phyloP scores from a whole-genome alignment of 2,113 vertebrate species.

The Narcine bancroftii region DNA sequence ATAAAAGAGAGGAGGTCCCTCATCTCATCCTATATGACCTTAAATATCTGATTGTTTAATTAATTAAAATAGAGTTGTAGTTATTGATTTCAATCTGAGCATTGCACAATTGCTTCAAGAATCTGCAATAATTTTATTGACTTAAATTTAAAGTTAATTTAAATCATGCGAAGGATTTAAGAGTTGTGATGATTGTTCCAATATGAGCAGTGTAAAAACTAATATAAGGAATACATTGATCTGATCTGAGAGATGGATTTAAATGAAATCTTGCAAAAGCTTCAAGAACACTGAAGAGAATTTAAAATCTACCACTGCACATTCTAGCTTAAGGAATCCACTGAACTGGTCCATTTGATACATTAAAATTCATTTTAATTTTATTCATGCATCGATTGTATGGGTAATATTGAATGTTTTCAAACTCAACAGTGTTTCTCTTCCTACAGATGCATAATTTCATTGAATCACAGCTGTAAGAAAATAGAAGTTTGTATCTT shows the following conservation, averaged over 20 bases:
- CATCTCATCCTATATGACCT: neutral
- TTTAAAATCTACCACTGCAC: neutral
- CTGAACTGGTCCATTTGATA: neutral
- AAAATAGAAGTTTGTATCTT: too few species aligned
- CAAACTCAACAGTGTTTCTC: neutral
- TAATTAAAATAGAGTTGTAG: neutral
- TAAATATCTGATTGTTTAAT: neutral
- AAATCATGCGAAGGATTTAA: too few species aligned
- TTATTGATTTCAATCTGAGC: conserved; percentile 1
- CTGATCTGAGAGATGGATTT: too few species aligned
- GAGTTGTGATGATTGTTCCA: too few species aligned
- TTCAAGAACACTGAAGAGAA: too few species aligned
- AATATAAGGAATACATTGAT: too few species aligned
- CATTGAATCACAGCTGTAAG: neutral
- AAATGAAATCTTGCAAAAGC: too few species aligned
- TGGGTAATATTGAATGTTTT: neutral
- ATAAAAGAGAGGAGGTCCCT: neutral
- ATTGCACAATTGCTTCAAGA: neutral
- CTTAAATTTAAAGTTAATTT: too few species aligned
- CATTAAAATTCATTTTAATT: neutral
- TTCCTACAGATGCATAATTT: neutral
- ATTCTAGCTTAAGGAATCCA: neutral
- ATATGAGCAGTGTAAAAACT: too few species aligned
- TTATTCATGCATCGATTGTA: neutral
- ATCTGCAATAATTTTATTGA: too few species aligned